Base-by-base conservation (phyloP, 1,140 invertebrate species). In the Heliconius nattereri region DNA sequence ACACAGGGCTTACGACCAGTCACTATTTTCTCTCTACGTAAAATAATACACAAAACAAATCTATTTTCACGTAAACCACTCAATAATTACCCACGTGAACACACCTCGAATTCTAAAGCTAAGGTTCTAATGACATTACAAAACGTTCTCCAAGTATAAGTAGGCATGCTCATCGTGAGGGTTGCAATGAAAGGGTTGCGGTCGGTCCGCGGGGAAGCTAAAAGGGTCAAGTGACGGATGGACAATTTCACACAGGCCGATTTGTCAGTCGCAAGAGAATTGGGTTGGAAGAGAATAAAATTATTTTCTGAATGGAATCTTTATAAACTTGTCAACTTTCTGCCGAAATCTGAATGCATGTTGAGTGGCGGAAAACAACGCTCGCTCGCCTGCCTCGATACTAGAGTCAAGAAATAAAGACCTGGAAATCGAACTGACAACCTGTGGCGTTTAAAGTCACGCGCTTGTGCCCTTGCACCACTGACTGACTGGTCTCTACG, bases 151-250 rank as follows among this genome's bases (percentile, higher is more conserved):
- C 35, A 70, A 70, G 23, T 71, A 37, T 77, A 71, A 77, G 76
- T 54, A 77, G 26, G 76, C 76, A 29, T 76, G 75, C 70, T 71
- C 66, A 54, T 52, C 66, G 32, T 54, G 49, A 72, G 45, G 76
- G 76, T 71, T 37, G 54, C 75, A 77, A 40, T 26, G 75, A 57
- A 77, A 77, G 45, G 70, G 66, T 76, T 71, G 75, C 75, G 75
- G 75, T 77, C 70, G 70, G 66, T 77, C 76, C 70, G 20, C 70
- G 19, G 76, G 76, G 76, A 77, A 71, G 76, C 66, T 77, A 37
- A 77, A 52, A 77, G 70, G 75, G 57, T 76, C 75, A 76, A 76
- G 60, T 76, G 60, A 76, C 57, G 75, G 75, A 76, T 76, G 75
- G 49, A 76, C 75, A 76, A 76, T 76, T 76, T 54, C 35, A 66